Evolutionary conservation across 2,797 vertebrate genomes (phyloP), one percentile per base, ranked within the genome.

Genomic region (Peromyscus nudipes): DNA sequence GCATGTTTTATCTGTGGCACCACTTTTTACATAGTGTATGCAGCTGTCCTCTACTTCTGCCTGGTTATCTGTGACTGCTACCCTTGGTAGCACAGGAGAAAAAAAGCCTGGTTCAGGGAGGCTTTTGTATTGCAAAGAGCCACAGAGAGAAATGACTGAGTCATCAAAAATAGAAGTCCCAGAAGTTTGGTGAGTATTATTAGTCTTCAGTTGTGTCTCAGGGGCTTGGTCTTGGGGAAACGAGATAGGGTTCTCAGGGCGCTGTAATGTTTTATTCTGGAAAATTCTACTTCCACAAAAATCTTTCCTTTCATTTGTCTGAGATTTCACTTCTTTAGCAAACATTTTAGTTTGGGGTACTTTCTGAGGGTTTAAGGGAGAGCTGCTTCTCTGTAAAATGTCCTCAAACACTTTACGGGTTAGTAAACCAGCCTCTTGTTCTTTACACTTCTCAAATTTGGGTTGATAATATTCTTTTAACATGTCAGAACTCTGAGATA

Each of bases 401-500:
- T 96, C 96, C 87, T 67, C 94, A 49, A 93, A 49, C 52, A 9
- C 7, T 25, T 88, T 92, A 16, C 43, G 91, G 93, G 89, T 94
- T 19, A 21, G 52, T 57, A 82, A 83, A 31, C 84, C 83, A 12
- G 89, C 67, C 65, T 97, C 97, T 69, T 96, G 79, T 65, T 95
- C 95, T 67, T 71, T 57, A 85, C 3, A n/a, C 23, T 55, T 64
- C 55, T 93, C 80, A 95, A 21, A 82, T 57, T 84, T 77, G 17
- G 62, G 4, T 5, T 40, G 43, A 21, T 6, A 69, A 60, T 49
- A 87, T 10, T 76, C 71, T 40, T 49, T 77, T 73, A 85, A 75
- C 25, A 16, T 80, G 69, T 93, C 34, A 79, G 93, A 95, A 90
- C 93, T 95, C 67, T 93, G 96, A 95, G 87, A 95, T 57, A 52